Evolutionary conservation across 2,797 vertebrate genomes (phyloP).

Genomic region (Poeciliopsis presidionis): DNA sequence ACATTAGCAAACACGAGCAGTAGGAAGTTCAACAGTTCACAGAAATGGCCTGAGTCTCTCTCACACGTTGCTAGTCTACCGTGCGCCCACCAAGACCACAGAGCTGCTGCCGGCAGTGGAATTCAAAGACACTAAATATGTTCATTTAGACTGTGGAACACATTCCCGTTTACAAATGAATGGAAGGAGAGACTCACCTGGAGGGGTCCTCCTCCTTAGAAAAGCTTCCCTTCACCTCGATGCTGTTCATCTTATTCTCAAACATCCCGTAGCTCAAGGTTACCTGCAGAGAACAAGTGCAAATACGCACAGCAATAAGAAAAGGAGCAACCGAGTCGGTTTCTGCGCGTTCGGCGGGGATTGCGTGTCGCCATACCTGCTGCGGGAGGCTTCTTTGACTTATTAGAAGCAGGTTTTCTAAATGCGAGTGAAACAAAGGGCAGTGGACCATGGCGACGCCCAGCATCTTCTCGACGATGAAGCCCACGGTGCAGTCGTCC

Average conservation of each 20-base stretch:
- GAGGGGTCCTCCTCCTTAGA: constrained; percentile 87
- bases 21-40: background rate
- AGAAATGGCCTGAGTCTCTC: background rate
- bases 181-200: constrained; percentile 76
- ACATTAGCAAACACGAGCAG: background rate
- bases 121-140: constrained; percentile 3
- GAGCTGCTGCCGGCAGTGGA: background rate
- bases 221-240: constrained; percentile 86
- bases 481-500: constrained; percentile 92
- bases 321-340: background rate
- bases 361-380: constrained; percentile 58
- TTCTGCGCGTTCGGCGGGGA: background rate
- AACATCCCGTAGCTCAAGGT: constrained; percentile 92
- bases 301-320: background rate
- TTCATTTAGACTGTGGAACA: background rate
- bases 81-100: background rate
- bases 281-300: constrained; percentile 76
- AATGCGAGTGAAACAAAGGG: constrained; percentile 89
- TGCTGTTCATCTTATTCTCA: constrained; percentile 90
- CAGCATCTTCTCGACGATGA: constrained; percentile 88
- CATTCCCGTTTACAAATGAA: constrained; percentile 1
- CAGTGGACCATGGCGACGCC: constrained; percentile 84
- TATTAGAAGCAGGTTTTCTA: constrained; percentile 90
- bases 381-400: constrained; percentile 64
- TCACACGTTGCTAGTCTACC: background rate